Percentiles rank a stretch among this genome's conserved stretches.
These are phyloP conservation scores for Arenicola marina DNA, from an alignment of 2,888 invertebrate genomes.

Conservation along the genomic window DNA sequence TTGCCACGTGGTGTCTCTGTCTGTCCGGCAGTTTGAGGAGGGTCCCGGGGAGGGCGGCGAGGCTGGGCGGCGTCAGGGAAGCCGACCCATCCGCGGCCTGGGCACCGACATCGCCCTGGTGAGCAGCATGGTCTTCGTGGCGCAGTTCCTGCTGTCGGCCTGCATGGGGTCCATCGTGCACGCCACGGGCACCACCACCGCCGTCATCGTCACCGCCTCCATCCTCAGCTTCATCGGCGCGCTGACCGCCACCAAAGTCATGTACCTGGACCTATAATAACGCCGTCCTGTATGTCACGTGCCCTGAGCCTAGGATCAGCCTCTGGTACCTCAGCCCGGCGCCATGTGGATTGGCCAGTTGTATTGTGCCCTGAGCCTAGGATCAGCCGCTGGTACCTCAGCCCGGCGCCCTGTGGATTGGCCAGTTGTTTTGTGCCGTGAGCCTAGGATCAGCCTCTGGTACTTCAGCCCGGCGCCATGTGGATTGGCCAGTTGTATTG, in stretches of 20 bases:
- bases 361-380: no score
- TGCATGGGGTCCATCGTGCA: slow-evolving; percentile 68
- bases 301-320: no score
- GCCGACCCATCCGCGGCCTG: slow-evolving; percentile 72
- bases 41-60: not conserved
- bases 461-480: no score
- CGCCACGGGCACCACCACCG: slow-evolving; percentile 80
- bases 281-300: no score
- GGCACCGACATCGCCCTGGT: slow-evolving; percentile 95
- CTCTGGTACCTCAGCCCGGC: no score
- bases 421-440: no score
- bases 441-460: no score
- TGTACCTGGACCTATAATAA: slow-evolving; percentile 84
- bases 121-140: slow-evolving; percentile 93
- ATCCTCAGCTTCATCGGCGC: slow-evolving; percentile 84
- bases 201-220: slow-evolving; percentile 85
- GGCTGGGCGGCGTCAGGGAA: not conserved
- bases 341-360: no score
- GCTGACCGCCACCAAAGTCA: slow-evolving; percentile 81
- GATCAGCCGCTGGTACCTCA: no score
- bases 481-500: no score
- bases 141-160: slow-evolving; percentile 87
- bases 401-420: no score
- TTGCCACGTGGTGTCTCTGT: no score
- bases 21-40: not conserved